Evolutionary conservation across 2,888 invertebrate genomes (phyloP).

Genomic region (Chrysotoxum bicinctum): DNA sequence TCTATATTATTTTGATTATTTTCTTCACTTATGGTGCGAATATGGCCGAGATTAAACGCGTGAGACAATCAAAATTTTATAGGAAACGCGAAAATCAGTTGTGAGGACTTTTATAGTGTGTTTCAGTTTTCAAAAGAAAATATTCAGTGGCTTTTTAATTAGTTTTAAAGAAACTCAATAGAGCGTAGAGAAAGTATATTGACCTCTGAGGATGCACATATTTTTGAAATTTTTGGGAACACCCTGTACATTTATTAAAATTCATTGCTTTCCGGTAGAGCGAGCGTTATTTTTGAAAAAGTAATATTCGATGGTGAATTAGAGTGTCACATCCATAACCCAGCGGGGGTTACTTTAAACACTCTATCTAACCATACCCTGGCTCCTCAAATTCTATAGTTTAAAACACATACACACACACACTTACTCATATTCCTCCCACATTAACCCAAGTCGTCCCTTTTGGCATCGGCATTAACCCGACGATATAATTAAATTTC

Average conservation of each 20-base stretch:
- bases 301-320: slow-evolving; percentile 65
- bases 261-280: slow-evolving; percentile 56
- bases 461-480: slow-evolving; percentile 70
- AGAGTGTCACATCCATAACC: slow-evolving; percentile 65
- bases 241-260: slow-evolving; percentile 26
- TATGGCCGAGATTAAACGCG: too few species aligned
- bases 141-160: too few species aligned
- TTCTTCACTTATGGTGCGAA: too few species aligned
- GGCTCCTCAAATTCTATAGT: not conserved
- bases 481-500: slow-evolving; percentile 73
- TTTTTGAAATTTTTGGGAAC: not conserved
- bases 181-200: too few species aligned
- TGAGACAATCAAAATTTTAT: too few species aligned
- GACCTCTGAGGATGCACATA: not conserved
- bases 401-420: not conserved
- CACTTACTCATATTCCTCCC: slow-evolving; percentile 21
- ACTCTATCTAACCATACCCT: not conserved
- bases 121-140: too few species aligned
- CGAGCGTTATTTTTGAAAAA: slow-evolving; percentile 59
- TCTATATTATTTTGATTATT: too few species aligned
- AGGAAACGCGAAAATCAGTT: too few species aligned
- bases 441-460: slow-evolving; percentile 52
- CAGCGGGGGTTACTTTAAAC: slow-evolving; percentile 46
- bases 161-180: too few species aligned
- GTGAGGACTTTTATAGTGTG: too few species aligned